Base-by-base conservation (phyloP, 2,888 invertebrate species). In the Dasysyrphus tricinctus region DNA sequence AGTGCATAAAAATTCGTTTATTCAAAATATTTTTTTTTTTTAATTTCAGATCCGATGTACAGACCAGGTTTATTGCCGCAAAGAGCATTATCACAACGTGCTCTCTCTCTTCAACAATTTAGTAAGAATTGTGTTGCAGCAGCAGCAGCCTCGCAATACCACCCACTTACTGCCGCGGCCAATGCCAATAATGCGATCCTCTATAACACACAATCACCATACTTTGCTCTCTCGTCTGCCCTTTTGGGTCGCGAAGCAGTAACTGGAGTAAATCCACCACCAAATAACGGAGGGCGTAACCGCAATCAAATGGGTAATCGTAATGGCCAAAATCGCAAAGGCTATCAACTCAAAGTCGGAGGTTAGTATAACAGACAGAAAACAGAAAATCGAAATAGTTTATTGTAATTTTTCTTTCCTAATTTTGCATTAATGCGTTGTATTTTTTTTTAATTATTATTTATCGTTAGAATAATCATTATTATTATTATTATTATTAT, bases 341-440 rank as follows among this genome's bases (percentile, higher is more conserved):
- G 89, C 42, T 90, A 89, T 88, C 90, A 90, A 67, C 87, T 90
- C 9, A 90, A 90, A 89, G 90, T 90, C 49, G 90, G 90, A 79
- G 90, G 89, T 89, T 84, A 88, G 89, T 88, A 85, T 76, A 54
- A 37, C 42, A 24, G 59, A 44, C n/a, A 67, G 24, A 74, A 57
- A 80, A 81, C 80, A 73, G 37, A 82, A 70, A 63, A 42, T 73
- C 72, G 42, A 51, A 59, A 70, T 80, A 56, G 67, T 80, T 80
- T 56, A 24, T 69, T 73, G 16, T 61, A 54, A 51, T 69, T 74
- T 37, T 24, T 63, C 67, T 59, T 16, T 80, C 39, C 34, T 63
- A 39, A 76, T 73, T 85, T 85, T 81, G 80, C 81, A 74, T 78
- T 49, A 29, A 74, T 70, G 76, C 69, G 77, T 77, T 81, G 77